phyloP scores from a whole-genome alignment of 2,888 invertebrate genomes.

The Gastracanthus pulcherrimus region DNA sequence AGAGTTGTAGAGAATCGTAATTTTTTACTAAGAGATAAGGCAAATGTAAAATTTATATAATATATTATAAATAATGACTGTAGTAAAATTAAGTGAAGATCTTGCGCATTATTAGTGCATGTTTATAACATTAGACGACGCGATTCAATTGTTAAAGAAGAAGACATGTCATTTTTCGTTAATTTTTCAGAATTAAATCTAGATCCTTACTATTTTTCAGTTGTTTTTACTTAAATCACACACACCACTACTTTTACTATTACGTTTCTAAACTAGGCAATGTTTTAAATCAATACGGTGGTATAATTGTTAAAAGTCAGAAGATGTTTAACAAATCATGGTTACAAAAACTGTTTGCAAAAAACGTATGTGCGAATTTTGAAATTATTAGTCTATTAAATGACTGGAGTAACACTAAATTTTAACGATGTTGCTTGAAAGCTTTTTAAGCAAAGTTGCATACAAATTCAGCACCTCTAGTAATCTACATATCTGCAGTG shows the following conservation, averaged over 20 bases:
- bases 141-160: constrained; percentile 41
- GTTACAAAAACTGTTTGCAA: no score
- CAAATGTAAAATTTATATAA: constrained; percentile 59
- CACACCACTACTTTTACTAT: neutral
- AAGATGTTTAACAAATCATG: no score
- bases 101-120: constrained; percentile 50
- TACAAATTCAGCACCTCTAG: constrained; percentile 9
- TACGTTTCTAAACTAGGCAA: no score
- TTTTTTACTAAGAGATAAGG: constrained; percentile 58
- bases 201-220: constrained; percentile 30
- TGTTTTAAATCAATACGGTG: no score
- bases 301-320: no score
- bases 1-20: constrained; percentile 56
- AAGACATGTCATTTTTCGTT: constrained; percentile 47
- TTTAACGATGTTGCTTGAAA: no score
- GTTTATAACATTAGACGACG: constrained; percentile 45
- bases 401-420: no score
- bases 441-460: neutral
- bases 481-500: constrained; percentile 28
- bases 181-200: constrained; percentile 53
- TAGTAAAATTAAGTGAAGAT: constrained; percentile 52
- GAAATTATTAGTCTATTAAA: no score
- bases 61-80: constrained; percentile 55
- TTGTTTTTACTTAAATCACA: constrained; percentile 16
- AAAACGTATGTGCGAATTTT: no score